A percentile compares a stretch with the other conserved stretches of the same genome.
Evolutionary conservation across 2,888 invertebrate species (phyloP).

Genomic region (Mayetiola destructor): DNA sequence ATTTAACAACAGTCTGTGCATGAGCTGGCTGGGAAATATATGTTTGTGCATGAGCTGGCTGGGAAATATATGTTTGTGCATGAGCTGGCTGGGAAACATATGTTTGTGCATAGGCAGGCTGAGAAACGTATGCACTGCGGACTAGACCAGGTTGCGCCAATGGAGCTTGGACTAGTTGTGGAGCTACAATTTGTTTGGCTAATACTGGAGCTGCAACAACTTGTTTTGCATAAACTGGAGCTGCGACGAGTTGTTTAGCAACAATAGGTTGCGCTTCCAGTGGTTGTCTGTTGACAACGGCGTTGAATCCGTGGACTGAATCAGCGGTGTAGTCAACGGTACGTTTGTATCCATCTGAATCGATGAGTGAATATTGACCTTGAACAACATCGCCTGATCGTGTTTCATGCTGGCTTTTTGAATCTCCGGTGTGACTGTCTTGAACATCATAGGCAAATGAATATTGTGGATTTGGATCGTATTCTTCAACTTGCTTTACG

Average conservation of each 20-base stretch:
- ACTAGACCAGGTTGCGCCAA: no score
- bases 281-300: conserved; percentile 28
- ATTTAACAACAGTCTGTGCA: no score
- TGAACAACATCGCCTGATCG: conserved; percentile 33
- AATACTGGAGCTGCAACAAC: neutral
- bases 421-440: conserved; percentile 30
- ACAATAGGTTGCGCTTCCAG: no score
- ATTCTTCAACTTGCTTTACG: conserved; percentile 17
- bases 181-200: neutral
- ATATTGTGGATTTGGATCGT: conserved; percentile 32
- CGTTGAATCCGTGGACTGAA: conserved; percentile 31
- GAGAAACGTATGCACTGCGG: no score
- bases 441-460: conserved; percentile 31
- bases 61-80: no score
- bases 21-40: no score
- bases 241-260: neutral
- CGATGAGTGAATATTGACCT: conserved; percentile 32
- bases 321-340: conserved; percentile 32
- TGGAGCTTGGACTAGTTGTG: neutral
- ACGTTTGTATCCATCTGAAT: conserved; percentile 32
- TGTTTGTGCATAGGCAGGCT: no score
- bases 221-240: neutral
- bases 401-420: conserved; percentile 31
- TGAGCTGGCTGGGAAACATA: no score
- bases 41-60: no score